These are phyloP conservation scores for Brachionus koreanus DNA, from an alignment of 1,140 invertebrate species.

Conservation along the genomic window DNA sequence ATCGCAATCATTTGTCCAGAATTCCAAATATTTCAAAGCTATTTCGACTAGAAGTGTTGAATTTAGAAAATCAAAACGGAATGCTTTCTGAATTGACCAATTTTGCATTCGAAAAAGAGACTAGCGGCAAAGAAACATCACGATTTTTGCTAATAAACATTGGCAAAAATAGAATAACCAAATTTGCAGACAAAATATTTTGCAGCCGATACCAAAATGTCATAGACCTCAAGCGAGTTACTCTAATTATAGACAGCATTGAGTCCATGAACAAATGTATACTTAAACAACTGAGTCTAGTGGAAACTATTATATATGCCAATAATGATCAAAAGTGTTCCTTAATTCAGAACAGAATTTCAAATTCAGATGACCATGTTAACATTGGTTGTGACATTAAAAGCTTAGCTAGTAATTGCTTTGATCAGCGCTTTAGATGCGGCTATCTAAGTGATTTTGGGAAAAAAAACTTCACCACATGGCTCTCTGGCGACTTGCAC, in stretches of 20 bases:
- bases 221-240: background rate
- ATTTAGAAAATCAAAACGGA: conserved; percentile 23
- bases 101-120: conserved; percentile 11
- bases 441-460: background rate
- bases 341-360: background rate
- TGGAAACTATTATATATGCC: background rate
- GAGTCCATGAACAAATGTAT: background rate
- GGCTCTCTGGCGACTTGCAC: background rate
- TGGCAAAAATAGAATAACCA: background rate
- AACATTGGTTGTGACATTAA: background rate
- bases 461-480: background rate
- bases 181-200: background rate
- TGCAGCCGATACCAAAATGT: background rate
- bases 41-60: background rate
- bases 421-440: background rate
- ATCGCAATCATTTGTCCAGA: background rate
- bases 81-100: background rate
- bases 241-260: background rate
- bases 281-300: background rate
- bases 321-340: background rate
- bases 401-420: background rate
- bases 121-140: background rate
- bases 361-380: background rate
- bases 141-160: background rate
- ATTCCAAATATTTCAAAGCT: conserved; percentile 28